Percentiles rank a stretch among this genome's conserved stretches.
phyloP scores from a whole-genome alignment of 2,113 vertebrate genomes.

The Melospiza georgiana region DNA sequence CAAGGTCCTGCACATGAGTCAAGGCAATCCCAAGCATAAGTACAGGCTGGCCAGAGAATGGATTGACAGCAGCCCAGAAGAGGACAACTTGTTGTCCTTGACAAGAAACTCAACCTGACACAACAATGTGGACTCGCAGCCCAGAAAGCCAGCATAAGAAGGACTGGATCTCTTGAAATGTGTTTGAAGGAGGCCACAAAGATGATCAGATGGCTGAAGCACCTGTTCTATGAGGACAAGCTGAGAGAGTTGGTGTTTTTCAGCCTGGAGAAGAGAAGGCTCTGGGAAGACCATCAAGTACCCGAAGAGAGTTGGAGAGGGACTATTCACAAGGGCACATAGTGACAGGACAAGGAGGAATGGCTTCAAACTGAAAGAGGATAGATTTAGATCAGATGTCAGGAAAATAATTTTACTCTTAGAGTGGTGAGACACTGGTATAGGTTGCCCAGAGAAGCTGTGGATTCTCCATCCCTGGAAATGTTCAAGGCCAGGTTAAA shows the following conservation, averaged over 20 bases:
- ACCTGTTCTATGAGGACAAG: not conserved
- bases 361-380: not conserved
- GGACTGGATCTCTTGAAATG: not conserved
- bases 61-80: not conserved
- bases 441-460: not conserved
- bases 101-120: not conserved
- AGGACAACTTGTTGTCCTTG: not conserved
- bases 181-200: not conserved
- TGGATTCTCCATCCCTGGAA: not conserved
- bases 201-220: not conserved
- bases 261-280: not conserved
- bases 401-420: not conserved
- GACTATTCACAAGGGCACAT: not conserved
- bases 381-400: not conserved
- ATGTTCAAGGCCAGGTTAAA: not conserved
- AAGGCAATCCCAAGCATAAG: not conserved
- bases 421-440: not conserved
- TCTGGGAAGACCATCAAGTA: not conserved
- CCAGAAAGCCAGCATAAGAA: not conserved
- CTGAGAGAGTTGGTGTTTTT: not conserved
- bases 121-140: fast-evolving
- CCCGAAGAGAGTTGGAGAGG: not conserved
- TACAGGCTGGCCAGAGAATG: not conserved
- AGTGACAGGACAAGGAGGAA: not conserved
- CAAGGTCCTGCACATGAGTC: not conserved